Percentiles rank a stretch among this genome's conserved stretches.
Evolutionary conservation across 1,140 invertebrate species (phyloP).

Genomic region (Panonychus citri): DNA sequence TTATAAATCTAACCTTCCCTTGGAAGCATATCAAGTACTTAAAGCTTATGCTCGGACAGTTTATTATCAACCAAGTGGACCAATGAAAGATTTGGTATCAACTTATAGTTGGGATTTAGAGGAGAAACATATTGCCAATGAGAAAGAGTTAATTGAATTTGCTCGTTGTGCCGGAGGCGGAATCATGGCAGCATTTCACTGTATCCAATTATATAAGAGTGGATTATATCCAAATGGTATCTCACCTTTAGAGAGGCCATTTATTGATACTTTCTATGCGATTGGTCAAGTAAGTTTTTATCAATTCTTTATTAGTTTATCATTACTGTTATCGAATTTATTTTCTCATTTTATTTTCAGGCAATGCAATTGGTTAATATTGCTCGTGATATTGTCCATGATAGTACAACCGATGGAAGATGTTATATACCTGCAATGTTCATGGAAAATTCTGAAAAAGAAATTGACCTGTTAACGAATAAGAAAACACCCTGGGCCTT

Average conservation of each 20-base stretch:
- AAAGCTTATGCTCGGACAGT: no score
- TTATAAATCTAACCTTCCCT: not conserved
- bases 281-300: not conserved
- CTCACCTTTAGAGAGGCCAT: not conserved
- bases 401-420: not conserved
- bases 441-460: not conserved
- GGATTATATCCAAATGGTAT: not conserved
- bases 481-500: not conserved
- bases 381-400: not conserved
- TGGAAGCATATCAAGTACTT: not conserved
- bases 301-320: not conserved
- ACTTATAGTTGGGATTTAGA: no score
- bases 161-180: no score
- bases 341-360: not conserved
- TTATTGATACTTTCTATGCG: not conserved
- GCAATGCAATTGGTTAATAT: not conserved
- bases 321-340: not conserved
- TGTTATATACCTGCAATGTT: not conserved
- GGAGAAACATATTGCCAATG: no score
- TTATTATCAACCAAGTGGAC: no score
- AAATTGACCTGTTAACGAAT: not conserved
- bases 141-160: no score
- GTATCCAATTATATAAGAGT: not conserved
- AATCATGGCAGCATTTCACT: not conserved
- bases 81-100: no score